Conservation (phyloP, 2,113 vertebrate species). For the Sylvicapra grimmia region DNA sequence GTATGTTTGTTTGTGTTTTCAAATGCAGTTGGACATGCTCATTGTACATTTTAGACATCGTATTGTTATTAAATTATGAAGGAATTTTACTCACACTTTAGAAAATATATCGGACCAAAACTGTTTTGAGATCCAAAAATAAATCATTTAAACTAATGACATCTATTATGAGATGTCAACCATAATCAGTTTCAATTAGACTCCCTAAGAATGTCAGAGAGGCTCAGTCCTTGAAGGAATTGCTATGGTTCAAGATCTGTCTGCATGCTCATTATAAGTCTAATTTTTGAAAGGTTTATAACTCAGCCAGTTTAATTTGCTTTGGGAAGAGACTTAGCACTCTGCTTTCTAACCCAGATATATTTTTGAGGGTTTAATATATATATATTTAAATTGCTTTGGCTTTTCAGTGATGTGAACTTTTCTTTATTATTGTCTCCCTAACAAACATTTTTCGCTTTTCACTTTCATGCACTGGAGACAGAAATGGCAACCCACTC, state of each 20-base stretch:
- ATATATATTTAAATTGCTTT: constrained; percentile 4
- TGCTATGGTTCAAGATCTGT: constrained; percentile 16
- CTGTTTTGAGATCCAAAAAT: not conserved
- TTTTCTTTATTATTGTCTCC: not conserved
- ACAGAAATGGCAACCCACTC: too few species aligned
- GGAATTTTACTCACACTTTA: constrained; percentile 30
- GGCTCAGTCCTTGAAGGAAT: not conserved
- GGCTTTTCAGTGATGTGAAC: not conserved
- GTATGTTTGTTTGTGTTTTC: not conserved
- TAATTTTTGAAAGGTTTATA: constrained; percentile 51
- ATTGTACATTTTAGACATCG: not conserved
- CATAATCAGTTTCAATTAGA: constrained; percentile 24
- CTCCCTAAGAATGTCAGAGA: not conserved
- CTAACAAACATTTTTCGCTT: not conserved
- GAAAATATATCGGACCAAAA: constrained; percentile 35
- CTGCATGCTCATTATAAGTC: not conserved
- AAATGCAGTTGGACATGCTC: not conserved
- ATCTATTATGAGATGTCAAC: not conserved
- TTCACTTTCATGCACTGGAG: too few species aligned
- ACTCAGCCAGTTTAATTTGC: constrained; percentile 29
- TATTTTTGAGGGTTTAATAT: constrained; percentile 10
- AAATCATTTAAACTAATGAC: constrained; percentile 27
- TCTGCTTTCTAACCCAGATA: not conserved
- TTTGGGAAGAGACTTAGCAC: constrained; percentile 17
- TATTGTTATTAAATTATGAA: not conserved